Base-by-base conservation (phyloP, 2,888 invertebrate species). In the Drosophila paracracens region DNA sequence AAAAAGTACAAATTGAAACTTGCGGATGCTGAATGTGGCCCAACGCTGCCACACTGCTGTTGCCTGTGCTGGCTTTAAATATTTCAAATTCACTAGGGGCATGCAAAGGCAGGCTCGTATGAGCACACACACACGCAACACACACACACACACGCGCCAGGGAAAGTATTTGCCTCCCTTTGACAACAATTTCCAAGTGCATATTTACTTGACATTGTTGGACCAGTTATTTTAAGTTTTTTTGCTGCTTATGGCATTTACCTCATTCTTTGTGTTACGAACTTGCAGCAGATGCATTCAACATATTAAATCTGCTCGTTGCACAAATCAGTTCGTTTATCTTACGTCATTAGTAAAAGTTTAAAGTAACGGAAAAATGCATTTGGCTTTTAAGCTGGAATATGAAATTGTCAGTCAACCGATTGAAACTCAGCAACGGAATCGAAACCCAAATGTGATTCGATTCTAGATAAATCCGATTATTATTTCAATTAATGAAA, bases 171-270 rank as follows among this genome's bases (percentile, higher is more conserved):
- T 62, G 51, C 31, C 78, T 64, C 61, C 62, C 65, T 66, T 74
- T 68, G 43, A 60, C 40, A 81, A 64, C 78, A 75, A 75, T 73
- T 74, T 81, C 57, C 35, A 83, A 78, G 73, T 67, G 54, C 70
- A 64, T 60, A 71, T 79, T 76, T 71, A 66, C 65, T 65, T 48
- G 25, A 60, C 58, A 74, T 63, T 74, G 63, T 74, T 65, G 69
- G 54, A 21, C 46, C 64, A 51, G 29, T 31, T 52, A 53, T 36
- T 35, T 64, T 18, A 51, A 48, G 52, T 46, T 59, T 33, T 35
- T 50, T 25, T 40, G 16, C 64, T 35, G 51, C 43, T 61, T 60
- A 13, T 63, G 56, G 52, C 53, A 54, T 61, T 50, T 58, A 21
- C 13, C 16, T 18, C 35, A 18, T 48, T 31, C 13, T 16, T 43